Conservation (phyloP, 2,113 vertebrate species). For the Ploceus nigricollis region DNA sequence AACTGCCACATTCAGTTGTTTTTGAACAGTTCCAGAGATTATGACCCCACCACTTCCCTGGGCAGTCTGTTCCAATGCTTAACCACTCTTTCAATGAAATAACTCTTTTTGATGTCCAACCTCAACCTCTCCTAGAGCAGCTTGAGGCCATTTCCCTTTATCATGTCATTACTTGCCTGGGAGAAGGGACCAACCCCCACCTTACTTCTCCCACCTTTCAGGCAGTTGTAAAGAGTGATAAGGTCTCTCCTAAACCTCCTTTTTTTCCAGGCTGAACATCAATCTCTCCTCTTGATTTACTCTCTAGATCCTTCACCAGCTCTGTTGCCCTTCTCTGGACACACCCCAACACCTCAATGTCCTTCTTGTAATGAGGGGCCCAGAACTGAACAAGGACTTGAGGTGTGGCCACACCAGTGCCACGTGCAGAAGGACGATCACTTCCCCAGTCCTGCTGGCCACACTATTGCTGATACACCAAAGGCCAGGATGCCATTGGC, state of each 20-base stretch:
- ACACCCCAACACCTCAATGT: not conserved
- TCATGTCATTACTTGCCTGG: not conserved
- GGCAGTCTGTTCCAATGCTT: not conserved
- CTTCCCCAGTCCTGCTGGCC: not conserved
- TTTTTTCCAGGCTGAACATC: not conserved
- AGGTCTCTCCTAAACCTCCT: not conserved
- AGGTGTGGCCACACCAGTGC: not conserved
- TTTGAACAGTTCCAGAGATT: not conserved
- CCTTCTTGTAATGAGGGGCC: not conserved
- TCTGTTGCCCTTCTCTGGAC: not conserved
- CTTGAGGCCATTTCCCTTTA: not conserved
- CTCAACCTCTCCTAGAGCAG: not conserved
- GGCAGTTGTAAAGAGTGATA: not conserved
- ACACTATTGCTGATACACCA: not conserved
- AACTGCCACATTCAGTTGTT: not conserved
- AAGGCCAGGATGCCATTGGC: not conserved
- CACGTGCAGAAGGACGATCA: rapidly evolving
- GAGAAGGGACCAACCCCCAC: not conserved
- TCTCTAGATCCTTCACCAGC: not conserved
- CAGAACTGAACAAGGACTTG: not conserved
- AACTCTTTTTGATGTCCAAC: not conserved
- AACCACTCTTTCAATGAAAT: not conserved
- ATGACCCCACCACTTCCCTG: not conserved
- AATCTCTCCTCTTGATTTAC: not conserved
- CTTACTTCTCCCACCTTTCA: not conserved